These are phyloP conservation scores for Melipona beecheii DNA, from an alignment of 2,888 invertebrate species.

Conservation along the genomic window DNA sequence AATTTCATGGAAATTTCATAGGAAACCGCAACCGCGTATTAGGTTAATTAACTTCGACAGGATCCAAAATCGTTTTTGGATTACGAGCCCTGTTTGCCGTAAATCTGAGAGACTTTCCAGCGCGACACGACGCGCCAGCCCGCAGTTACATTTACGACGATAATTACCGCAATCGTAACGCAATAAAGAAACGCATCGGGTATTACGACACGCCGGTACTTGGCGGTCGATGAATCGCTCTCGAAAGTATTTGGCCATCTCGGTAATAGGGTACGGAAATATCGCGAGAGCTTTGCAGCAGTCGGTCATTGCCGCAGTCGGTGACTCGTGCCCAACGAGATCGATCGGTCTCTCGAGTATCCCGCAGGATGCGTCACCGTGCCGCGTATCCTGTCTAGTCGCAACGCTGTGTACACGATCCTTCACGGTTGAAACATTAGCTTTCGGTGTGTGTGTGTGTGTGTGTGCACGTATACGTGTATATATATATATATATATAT, in stretches of 20 bases:
- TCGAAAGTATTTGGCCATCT: neutral
- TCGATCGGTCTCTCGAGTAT: conserved; percentile 67
- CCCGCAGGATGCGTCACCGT: conserved; percentile 63
- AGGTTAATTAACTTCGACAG: conserved; percentile 53
- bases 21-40: conserved; percentile 37
- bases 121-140: neutral
- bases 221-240: neutral
- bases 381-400: conserved; percentile 53
- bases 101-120: neutral
- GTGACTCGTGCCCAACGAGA: conserved; percentile 63
- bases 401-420: conserved; percentile 27
- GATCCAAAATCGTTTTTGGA: conserved; percentile 35
- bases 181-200: conserved; percentile 22
- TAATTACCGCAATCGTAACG: conserved; percentile 33
- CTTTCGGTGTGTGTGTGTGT: conserved; percentile 19
- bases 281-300: conserved; percentile 47
- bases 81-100: neutral
- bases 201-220: conserved; percentile 7
- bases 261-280: conserved; percentile 59
- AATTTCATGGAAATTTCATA: conserved; percentile 45
- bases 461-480: neutral
- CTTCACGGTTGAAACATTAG: conserved; percentile 29
- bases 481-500: conserved; percentile 10
- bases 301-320: conserved; percentile 57
- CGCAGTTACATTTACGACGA: conserved; percentile 14